phyloP scores from a whole-genome alignment of 2,113 vertebrate genomes.

The Ammodytes marinus region DNA sequence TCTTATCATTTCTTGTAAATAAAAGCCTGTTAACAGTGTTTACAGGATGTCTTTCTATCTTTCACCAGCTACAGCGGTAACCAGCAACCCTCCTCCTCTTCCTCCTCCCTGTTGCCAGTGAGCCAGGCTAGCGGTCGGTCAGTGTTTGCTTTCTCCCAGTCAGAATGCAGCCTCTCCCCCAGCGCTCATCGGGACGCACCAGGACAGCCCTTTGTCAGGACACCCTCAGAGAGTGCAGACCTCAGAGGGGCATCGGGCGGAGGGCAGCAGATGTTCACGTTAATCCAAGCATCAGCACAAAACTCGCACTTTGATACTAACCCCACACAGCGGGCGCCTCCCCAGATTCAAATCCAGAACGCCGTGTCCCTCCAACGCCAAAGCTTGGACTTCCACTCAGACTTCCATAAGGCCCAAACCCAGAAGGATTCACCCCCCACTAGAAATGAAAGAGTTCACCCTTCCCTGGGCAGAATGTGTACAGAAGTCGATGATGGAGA shows the following conservation, averaged over 20 bases:
- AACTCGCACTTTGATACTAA: not conserved
- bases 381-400: constrained; percentile 24
- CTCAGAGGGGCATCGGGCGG: constrained; percentile 15
- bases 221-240: constrained; percentile 26
- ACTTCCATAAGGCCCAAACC: constrained; percentile 8
- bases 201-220: constrained; percentile 14
- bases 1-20: not conserved
- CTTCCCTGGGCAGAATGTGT: not conserved
- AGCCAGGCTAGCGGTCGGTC: constrained; percentile 59
- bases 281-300: constrained; percentile 49
- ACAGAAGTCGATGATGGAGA: constrained; percentile 45
- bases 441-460: constrained; percentile 21
- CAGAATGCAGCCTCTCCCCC: constrained; percentile 54
- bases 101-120: constrained; percentile 64
- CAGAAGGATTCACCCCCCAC: not conserved
- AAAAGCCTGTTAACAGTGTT: not conserved
- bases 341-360: constrained; percentile 66
- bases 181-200: constrained; percentile 39
- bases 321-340: constrained; percentile 35
- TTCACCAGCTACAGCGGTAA: constrained; percentile 51
- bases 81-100: constrained; percentile 76
- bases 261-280: constrained; percentile 57
- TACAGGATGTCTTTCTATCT: constrained; percentile 10
- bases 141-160: constrained; percentile 43
- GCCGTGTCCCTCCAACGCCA: constrained; percentile 52